Conservation (phyloP, 2,797 vertebrate genomes). For the Notolabrus celidotus region DNA sequence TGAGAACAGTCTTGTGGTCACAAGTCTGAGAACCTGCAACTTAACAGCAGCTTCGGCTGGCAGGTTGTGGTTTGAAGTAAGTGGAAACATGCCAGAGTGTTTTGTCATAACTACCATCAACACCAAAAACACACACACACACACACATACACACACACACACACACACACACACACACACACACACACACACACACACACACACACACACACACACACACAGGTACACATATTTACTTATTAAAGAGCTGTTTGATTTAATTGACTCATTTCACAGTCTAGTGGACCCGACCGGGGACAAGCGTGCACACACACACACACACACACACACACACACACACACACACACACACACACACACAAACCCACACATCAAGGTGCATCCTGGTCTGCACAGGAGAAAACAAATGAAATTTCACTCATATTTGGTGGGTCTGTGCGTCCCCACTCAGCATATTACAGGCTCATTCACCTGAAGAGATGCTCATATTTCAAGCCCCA, state of each 20-base stretch:
- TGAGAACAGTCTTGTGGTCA: not conserved
- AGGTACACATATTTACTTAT: constrained; percentile 63
- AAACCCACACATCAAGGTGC: constrained; percentile 24
- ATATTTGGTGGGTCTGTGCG: constrained; percentile 11
- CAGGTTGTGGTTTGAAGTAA: constrained; percentile 14
- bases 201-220: constrained; percentile 17
- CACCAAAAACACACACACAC: constrained; percentile 8
- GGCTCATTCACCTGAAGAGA: not conserved
- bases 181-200: not conserved
- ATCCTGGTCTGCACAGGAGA: not conserved
- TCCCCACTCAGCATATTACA: not conserved
- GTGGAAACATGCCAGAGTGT: not conserved
- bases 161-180: constrained; percentile 13
- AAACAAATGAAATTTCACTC: constrained; percentile 24
- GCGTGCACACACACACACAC: constrained; percentile 32
- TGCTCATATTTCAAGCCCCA: too few relatives aligned
- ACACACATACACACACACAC: too few relatives aligned
- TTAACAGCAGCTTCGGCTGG: not conserved
- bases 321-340: constrained; percentile 36
- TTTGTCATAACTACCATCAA: constrained; percentile 5
- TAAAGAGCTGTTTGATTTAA: constrained; percentile 80
- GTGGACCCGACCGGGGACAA: constrained; percentile 57
- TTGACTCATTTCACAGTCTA: constrained; percentile 82
- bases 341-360: constrained; percentile 39
- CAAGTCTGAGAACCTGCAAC: not conserved